Evolutionary conservation across 2,113 vertebrate genomes (phyloP), one percentile per base, ranked within the genome.

Genomic region (Brachyistius frenatus): DNA sequence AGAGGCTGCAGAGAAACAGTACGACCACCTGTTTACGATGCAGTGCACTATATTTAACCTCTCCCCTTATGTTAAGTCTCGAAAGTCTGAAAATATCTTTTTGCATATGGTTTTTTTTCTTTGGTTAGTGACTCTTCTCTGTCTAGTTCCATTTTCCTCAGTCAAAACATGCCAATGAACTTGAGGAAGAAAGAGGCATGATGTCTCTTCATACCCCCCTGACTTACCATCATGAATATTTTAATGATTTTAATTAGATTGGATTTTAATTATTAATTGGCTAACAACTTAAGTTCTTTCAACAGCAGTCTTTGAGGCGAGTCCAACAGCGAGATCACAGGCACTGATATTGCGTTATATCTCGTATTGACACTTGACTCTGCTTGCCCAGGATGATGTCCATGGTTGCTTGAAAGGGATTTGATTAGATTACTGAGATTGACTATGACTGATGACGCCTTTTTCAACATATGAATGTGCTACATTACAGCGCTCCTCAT

Each of bases 391-490:
- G 41, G 53, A 77, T 13, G 15, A 49, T 37, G 35, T 31, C 62
- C 49, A 11, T 0, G 10, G 2, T 49, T 66, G 47, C 30, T 50
- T 63, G 50, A 74, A 63, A 81, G 57, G 50, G 41, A 68, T 69
- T 35, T 0, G 3, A 78, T 78, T 65, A 0, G 56, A 77, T 78
- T 66, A 65, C 73, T 23, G 54, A 57, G 53, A 55, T 37, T 39
- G 57, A 72, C 36, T 35, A 35, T 13, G 23, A 41, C 32, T 71
- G 54, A 46, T 9, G 11, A 65, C 54, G 63, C 41, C 5, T 67
- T 57, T 61, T 57, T 78, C 55, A 62, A 67, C 2, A 3, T 60
- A 62, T 30, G 30, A 77, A 56, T 67, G 55, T 50, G 44, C 32
- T 41, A 36, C 49, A 81, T 69, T 72, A 77, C 36, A 62, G 50